Percentiles rank a stretch among this genome's conserved stretches.
Conservation (phyloP, 2,113 vertebrate genomes). For the Pangasianodon hypophthalmus region DNA sequence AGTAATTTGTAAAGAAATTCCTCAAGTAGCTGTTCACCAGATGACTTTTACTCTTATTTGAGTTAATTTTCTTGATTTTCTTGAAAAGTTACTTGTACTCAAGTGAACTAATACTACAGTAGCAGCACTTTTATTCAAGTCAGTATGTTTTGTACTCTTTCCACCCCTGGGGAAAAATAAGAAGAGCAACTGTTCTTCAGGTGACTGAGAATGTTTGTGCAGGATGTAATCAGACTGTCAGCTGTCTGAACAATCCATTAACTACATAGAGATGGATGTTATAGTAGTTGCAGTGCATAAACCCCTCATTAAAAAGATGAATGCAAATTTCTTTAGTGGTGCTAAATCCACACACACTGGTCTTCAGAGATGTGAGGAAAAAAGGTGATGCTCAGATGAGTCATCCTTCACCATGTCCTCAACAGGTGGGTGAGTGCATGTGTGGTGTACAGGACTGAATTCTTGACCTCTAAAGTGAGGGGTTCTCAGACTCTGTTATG, state of each 20-base stretch:
- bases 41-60: neutral
- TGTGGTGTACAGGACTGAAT: neutral
- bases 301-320: neutral
- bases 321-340: neutral
- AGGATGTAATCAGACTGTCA: neutral
- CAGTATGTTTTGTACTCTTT: too few species aligned
- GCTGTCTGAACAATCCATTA: neutral
- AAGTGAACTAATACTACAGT: too few species aligned
- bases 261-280: neutral
- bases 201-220: neutral
- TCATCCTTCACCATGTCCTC: neutral
- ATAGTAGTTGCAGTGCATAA: neutral
- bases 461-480: neutral
- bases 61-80: too few species aligned
- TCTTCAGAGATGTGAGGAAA: neutral
- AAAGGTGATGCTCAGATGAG: neutral
- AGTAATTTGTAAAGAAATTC: too few species aligned
- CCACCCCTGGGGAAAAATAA: too few species aligned
- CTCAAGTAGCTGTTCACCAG: neutral
- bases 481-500: neutral
- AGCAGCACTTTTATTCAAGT: too few species aligned
- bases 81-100: too few species aligned
- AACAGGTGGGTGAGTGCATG: neutral
- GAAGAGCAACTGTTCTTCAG: too few species aligned
- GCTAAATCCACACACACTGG: neutral